Evolutionary conservation across 2,888 invertebrate species (phyloP).

Genomic region (Lingula anatina): DNA sequence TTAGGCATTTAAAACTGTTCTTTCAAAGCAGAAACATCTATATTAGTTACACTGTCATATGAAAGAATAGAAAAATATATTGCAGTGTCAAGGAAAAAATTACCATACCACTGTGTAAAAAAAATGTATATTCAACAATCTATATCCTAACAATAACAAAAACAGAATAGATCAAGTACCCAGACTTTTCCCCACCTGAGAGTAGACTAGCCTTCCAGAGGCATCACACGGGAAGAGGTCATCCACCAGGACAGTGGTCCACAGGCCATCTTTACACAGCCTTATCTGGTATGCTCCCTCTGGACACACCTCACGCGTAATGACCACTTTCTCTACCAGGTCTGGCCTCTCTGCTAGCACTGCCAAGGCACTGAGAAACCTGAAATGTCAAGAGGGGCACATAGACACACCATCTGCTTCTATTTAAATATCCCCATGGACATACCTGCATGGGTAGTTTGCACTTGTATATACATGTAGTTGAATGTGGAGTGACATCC

Average conservation of each 20-base stretch:
- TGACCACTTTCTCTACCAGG: slow-evolving; percentile 84
- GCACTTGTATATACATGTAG: too few species aligned
- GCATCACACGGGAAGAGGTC: slow-evolving; percentile 93
- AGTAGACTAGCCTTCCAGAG: slow-evolving; percentile 86
- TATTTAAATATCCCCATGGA: neutral
- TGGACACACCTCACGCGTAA: slow-evolving; percentile 71
- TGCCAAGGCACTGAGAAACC: slow-evolving; percentile 85
- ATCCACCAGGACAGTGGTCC: slow-evolving; percentile 93
- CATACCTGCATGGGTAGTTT: neutral
- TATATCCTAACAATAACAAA: neutral
- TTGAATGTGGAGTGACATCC: too few species aligned
- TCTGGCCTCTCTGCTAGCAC: slow-evolving; percentile 93
- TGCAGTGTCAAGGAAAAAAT: too few species aligned
- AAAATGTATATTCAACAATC: neutral
- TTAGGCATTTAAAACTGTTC: too few species aligned
- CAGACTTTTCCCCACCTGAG: slow-evolving; percentile 62
- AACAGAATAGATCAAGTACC: neutral
- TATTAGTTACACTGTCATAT: too few species aligned
- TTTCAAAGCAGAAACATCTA: too few species aligned
- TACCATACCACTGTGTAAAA: too few species aligned
- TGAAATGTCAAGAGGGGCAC: slow-evolving; percentile 9
- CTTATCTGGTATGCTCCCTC: slow-evolving; percentile 61
- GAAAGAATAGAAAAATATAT: too few species aligned
- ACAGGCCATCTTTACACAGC: slow-evolving; percentile 93
- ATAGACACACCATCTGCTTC: too few species aligned